These are phyloP conservation scores for Leptinotarsa haldemani DNA, from an alignment of 2,888 invertebrate species.

Conservation along the genomic window DNA sequence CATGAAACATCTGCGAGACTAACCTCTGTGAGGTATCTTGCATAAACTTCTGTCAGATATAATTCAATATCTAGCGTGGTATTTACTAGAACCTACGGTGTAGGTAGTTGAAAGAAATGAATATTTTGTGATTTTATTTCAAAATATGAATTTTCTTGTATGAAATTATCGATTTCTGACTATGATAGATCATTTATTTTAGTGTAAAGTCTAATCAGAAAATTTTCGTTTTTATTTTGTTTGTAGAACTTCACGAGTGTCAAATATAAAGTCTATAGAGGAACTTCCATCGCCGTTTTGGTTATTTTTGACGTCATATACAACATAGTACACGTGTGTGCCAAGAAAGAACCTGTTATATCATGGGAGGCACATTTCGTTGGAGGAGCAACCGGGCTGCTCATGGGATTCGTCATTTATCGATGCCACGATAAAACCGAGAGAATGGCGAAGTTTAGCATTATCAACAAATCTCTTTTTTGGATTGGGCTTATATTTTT, in stretches of 20 bases:
- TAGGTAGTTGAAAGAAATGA: too few relatives aligned
- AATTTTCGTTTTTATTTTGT: background rate
- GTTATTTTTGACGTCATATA: constrained; percentile 75
- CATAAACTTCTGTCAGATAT: too few relatives aligned
- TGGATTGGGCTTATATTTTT: constrained; percentile 50
- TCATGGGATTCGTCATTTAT: constrained; percentile 66
- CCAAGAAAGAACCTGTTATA: constrained; percentile 68
- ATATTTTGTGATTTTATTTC: too few relatives aligned
- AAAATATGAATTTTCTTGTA: too few relatives aligned
- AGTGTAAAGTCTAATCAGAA: background rate
- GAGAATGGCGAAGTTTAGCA: constrained; percentile 21
- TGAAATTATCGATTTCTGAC: too few relatives aligned
- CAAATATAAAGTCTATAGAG: constrained; percentile 68
- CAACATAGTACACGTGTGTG: constrained; percentile 66
- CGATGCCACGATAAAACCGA: constrained; percentile 24
- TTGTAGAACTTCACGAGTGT: constrained; percentile 66
- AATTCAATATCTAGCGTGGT: too few relatives aligned
- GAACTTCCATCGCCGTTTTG: constrained; percentile 73
- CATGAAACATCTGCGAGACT: too few relatives aligned
- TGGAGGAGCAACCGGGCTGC: constrained; percentile 76
- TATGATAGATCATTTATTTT: too few relatives aligned
- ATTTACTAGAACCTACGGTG: too few relatives aligned
- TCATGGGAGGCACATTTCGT: constrained; percentile 80
- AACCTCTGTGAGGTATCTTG: too few relatives aligned
- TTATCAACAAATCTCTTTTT: constrained; percentile 43